A percentile compares a stretch with the other conserved stretches of the same genome.
Conservation (phyloP, 2,888 invertebrate species). For the Miltochrista miniata region DNA sequence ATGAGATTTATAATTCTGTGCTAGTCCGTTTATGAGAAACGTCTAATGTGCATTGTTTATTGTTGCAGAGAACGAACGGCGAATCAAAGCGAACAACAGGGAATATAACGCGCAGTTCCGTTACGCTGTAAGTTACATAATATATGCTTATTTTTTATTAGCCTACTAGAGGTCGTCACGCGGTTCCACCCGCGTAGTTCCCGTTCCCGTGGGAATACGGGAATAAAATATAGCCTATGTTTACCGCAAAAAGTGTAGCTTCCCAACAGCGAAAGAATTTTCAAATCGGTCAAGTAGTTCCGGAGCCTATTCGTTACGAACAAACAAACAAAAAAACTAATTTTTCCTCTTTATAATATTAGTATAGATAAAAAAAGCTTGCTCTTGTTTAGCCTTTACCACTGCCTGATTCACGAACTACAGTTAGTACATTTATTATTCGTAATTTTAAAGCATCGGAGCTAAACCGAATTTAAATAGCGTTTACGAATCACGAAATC, state of each 20-base stretch:
- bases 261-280: no score
- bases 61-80: conserved; percentile 96
- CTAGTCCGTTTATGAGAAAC: conserved; percentile 22
- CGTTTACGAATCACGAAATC: no score
- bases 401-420: background rate
- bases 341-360: no score
- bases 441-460: background rate
- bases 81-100: conserved; percentile 98
- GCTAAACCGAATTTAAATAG: no score
- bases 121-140: conserved; percentile 94
- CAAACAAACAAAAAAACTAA: no score
- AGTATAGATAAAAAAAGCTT: background rate
- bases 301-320: no score
- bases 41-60: conserved; percentile 49
- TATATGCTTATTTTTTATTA: background rate
- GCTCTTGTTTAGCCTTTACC: background rate
- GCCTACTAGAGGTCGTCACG: no score
- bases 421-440: background rate
- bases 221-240: no score
- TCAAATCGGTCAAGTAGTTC: no score
- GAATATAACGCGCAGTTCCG: conserved; percentile 98
- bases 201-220: no score
- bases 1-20: conserved; percentile 23
- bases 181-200: no score
- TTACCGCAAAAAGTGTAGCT: no score